Evolutionary conservation across 2,113 vertebrate species (phyloP).

Genomic region (Hemibates koningsi): DNA sequence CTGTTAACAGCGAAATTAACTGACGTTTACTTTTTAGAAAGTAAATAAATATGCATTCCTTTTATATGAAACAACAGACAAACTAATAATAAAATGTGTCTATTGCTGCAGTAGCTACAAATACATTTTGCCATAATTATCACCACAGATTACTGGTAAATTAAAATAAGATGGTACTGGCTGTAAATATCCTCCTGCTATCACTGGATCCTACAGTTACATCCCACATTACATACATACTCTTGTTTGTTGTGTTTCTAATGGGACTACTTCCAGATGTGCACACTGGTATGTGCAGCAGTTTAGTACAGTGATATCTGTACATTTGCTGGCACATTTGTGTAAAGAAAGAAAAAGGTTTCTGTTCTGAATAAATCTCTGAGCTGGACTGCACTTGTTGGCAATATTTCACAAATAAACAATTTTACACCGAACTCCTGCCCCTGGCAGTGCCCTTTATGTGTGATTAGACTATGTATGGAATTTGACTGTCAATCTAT

Average conservation of each 20-base stretch:
- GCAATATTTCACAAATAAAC: slow-evolving; percentile 7
- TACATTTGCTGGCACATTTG: neutral
- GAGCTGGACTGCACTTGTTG: neutral
- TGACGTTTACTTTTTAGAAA: neutral
- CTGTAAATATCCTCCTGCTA: neutral
- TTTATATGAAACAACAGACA: neutral
- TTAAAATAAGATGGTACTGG: neutral
- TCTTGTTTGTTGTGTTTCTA: neutral
- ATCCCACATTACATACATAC: neutral
- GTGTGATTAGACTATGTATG: neutral
- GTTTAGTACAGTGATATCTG: neutral
- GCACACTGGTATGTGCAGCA: neutral
- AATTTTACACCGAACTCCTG: neutral
- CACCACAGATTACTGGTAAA: neutral
- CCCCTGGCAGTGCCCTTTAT: neutral
- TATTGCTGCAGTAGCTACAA: neutral
- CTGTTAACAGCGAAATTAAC: neutral
- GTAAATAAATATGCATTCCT: neutral
- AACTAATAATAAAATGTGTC: neutral
- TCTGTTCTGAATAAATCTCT: neutral
- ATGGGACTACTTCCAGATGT: neutral
- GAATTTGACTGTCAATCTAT: neutral
- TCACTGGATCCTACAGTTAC: neutral
- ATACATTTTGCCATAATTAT: neutral
- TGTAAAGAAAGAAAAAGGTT: neutral